phyloP scores from a whole-genome alignment of 2,113 vertebrate genomes.

The Osmerus mordax region DNA sequence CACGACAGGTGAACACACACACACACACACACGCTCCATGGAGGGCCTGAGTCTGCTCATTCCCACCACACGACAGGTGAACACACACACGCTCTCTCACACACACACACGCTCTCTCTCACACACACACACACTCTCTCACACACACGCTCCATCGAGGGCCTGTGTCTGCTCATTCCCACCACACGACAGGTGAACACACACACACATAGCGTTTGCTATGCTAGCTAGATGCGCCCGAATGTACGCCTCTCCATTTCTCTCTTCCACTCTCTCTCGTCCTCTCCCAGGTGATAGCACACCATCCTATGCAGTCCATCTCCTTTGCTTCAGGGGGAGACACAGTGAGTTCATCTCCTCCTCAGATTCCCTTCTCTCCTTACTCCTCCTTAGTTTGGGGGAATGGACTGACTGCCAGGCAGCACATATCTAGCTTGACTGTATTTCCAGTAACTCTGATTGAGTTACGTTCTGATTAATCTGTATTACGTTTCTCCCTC shows the following conservation, averaged over 20 bases:
- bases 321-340: constrained; percentile 88
- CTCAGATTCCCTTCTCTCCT: background rate
- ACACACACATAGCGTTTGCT: too few relatives aligned
- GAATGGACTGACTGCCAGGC: constrained; percentile 19
- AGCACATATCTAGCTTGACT: constrained; percentile 7
- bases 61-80: constrained; percentile 88
- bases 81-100: too few relatives aligned
- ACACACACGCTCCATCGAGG: too few relatives aligned
- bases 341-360: constrained; percentile 65
- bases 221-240: too few relatives aligned
- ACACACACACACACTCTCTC: too few relatives aligned
- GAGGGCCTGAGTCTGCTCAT: constrained; percentile 89
- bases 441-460: constrained; percentile 23
- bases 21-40: constrained; percentile 61
- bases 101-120: background rate
- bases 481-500: constrained; percentile 23
- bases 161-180: too few relatives aligned
- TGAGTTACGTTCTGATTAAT: constrained; percentile 30
- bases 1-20: constrained; percentile 76
- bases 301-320: constrained; percentile 86
- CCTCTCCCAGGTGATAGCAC: constrained; percentile 79
- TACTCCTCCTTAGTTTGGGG: constrained; percentile 10
- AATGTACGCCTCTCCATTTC: too few relatives aligned
- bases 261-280: too few relatives aligned
- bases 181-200: too few relatives aligned